Conservation (phyloP, 2,113 vertebrate genomes). For the Grammomys surdaster region DNA sequence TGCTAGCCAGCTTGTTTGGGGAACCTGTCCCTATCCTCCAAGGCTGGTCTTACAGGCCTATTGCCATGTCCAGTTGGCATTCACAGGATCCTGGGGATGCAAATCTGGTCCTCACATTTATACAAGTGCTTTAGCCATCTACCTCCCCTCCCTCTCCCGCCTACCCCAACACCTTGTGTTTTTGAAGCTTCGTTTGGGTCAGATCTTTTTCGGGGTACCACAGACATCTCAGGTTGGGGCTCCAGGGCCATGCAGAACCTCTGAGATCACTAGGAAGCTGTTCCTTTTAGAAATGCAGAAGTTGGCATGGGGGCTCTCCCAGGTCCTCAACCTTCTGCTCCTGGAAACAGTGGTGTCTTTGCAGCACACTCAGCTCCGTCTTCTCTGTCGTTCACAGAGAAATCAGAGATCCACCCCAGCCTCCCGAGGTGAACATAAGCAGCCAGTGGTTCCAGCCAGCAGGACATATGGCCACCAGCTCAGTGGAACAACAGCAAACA, state of each 20-base stretch:
- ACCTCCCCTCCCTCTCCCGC: no score
- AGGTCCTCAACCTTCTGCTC: neutral
- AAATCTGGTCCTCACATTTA: neutral
- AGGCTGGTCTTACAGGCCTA: neutral
- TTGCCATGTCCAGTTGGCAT: neutral
- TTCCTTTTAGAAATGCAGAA: neutral
- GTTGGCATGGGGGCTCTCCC: rapidly evolving
- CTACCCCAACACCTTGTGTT: neutral
- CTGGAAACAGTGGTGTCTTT: neutral
- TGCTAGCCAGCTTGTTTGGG: neutral
- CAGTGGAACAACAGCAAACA: neutral
- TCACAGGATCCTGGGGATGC: neutral
- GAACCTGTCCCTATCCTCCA: neutral
- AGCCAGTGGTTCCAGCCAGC: neutral
- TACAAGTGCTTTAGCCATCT: neutral
- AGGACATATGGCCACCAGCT: no score
- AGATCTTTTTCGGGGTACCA: rapidly evolving
- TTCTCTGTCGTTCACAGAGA: neutral
- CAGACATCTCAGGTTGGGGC: rapidly evolving
- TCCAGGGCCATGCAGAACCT: rapidly evolving
- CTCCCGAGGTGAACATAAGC: neutral
- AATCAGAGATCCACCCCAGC: neutral
- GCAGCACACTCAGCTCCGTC: rapidly evolving
- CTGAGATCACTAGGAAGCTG: neutral
- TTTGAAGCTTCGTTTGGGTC: neutral